Evolutionary conservation across 2,113 vertebrate species (phyloP), one percentile per base, ranked within the genome.

Genomic region (Ochotona curzoniae): DNA sequence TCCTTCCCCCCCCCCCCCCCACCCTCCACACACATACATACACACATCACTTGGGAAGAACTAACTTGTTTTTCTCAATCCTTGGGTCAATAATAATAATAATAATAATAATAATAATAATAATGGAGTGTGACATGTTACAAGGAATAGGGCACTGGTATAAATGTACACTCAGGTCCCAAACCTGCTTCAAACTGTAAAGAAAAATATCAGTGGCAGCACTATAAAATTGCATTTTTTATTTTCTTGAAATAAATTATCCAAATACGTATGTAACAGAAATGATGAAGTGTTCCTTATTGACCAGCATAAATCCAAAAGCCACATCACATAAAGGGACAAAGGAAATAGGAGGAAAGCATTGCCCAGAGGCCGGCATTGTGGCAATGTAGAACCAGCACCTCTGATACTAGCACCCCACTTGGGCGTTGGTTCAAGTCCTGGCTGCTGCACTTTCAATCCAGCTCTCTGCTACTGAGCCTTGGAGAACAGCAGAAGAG

Each of bases 91-190:
- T 44, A 44, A 44, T 44, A 44, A 44, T 44, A 44, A 44, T 44
- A 44, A 44, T 44, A 44, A 44, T 44, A 44, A 44, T 44, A 44
- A 44, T 44, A 44, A 44, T 44, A 70, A 64, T 13, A 25, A 57
- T 6, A 44, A 26, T 17, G 2, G 17, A 1, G 6, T 12, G 1
- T 7, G 4, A 0, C 8, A 87, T 64, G 28, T 30, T 60, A 14
- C 26, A 44, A 49, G 38, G 30, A 61, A 15, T 0, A 13, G 11
- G 76, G 0, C 7, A 0, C 18, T 25, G 35, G 5, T 1, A 0
- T 17, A 11, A 13, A n/a, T 64, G 12, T 15, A 12, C 10, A 38
- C 25, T 71, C 5, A 8, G 8, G 18, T 5, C 32, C 23, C 14
- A 5, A 64, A 0, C 2, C 11, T 35, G 8, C 1, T 20, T 63